Percentiles rank a stretch among this genome's conserved stretches.
phyloP scores from a whole-genome alignment of 2,797 vertebrate genomes.

The Cuculus canorus region DNA sequence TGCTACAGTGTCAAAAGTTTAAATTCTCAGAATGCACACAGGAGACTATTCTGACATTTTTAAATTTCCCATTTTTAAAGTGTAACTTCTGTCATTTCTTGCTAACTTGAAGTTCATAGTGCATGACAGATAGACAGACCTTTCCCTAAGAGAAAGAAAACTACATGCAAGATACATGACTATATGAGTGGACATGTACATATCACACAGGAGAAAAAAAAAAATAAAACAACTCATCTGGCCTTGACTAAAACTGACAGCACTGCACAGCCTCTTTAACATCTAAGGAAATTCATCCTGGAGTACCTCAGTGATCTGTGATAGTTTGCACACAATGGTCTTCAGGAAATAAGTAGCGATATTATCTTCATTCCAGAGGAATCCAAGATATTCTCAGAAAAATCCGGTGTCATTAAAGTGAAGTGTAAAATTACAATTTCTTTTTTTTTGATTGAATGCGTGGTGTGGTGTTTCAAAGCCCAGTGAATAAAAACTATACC shows the following conservation, averaged over 20 bases:
- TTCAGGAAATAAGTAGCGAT: background rate
- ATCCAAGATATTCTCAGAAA: background rate
- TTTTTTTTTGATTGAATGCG: background rate
- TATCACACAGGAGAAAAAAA: background rate
- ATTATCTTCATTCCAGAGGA: background rate
- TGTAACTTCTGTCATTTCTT: background rate
- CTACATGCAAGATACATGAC: background rate
- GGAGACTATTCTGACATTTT: background rate
- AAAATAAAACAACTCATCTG: background rate
- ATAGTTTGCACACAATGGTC: accelerated
- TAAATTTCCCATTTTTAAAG: background rate
- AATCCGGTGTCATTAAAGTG: background rate
- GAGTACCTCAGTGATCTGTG: background rate
- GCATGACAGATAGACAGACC: background rate
- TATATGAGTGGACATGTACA: background rate
- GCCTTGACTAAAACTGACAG: background rate
- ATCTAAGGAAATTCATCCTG: background rate
- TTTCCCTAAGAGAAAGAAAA: background rate
- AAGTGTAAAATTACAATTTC: background rate
- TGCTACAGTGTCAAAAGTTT: background rate
- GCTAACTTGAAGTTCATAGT: background rate
- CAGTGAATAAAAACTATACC: background rate
- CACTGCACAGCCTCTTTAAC: background rate
- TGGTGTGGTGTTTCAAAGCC: background rate
- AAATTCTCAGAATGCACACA: background rate